Evolutionary conservation across 2,113 vertebrate genomes (phyloP).

Genomic region (Artemisiospiza belli): DNA sequence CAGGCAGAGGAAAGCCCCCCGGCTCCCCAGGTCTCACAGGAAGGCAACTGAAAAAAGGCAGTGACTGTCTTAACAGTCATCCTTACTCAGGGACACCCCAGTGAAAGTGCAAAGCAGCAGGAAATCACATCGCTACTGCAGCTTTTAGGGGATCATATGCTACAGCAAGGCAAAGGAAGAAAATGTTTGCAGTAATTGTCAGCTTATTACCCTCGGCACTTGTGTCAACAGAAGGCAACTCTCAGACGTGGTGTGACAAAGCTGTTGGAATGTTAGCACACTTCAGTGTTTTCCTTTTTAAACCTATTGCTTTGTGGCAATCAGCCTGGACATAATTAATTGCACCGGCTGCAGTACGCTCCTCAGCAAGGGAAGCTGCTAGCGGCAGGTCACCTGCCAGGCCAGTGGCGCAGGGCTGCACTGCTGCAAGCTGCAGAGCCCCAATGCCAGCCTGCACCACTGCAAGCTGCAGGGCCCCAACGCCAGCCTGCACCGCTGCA

Average conservation of each 20-base stretch:
- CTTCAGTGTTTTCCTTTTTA: not conserved
- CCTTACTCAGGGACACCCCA: not conserved
- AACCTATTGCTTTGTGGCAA: not conserved
- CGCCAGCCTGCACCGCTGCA: no score
- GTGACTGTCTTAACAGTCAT: not conserved
- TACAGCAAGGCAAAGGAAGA: not conserved
- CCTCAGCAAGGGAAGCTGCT: not conserved
- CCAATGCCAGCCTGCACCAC: no score
- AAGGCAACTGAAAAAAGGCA: not conserved
- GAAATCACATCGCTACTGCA: not conserved
- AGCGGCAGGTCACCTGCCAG: accelerated
- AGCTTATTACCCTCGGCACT: not conserved
- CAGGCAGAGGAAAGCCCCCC: accelerated
- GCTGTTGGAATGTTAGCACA: not conserved
- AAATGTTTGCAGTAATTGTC: not conserved
- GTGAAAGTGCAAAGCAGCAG: not conserved
- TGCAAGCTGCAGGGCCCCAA: no score
- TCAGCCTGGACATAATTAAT: not conserved
- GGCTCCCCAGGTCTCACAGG: not conserved
- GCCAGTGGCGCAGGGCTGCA: not conserved
- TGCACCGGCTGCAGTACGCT: not conserved
- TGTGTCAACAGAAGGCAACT: not conserved
- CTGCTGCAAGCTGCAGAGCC: not conserved
- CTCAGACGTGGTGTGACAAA: not conserved
- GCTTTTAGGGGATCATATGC: not conserved